Percentiles rank a stretch among this genome's conserved stretches.
These are phyloP conservation scores for Acleris emargana DNA, from an alignment of 2,888 invertebrate species.

Conservation along the genomic window DNA sequence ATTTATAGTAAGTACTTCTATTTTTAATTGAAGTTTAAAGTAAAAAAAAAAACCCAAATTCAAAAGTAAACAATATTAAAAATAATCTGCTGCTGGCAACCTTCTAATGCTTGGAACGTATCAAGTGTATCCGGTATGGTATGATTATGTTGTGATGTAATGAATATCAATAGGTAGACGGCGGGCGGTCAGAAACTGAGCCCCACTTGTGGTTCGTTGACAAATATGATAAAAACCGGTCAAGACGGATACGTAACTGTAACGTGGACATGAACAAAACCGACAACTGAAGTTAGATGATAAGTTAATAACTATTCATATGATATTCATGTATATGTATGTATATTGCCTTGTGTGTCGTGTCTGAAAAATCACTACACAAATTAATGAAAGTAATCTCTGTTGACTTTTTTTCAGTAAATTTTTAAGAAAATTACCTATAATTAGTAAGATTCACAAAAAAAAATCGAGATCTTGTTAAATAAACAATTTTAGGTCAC, in stretches of 20 bases:
- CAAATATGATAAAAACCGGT: conserved; percentile 42
- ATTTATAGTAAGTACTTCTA: too few relatives aligned
- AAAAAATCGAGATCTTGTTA: too few relatives aligned
- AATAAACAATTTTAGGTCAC: too few relatives aligned
- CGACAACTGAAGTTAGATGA: conserved; percentile 7
- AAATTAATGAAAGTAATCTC: too few relatives aligned
- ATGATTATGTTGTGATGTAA: conserved; percentile 66
- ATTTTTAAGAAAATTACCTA: too few relatives aligned
- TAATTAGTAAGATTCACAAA: too few relatives aligned
- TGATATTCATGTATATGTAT: too few relatives aligned
- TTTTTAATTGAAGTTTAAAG: background rate
- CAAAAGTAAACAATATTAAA: conserved; percentile 45
- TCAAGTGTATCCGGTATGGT: conserved; percentile 71
- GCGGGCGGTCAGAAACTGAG: conserved; percentile 45
- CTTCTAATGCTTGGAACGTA: too few relatives aligned
- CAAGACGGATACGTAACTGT: conserved; percentile 41
- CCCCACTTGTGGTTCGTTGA: conserved; percentile 46
- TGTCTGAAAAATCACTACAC: too few relatives aligned
- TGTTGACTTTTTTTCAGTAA: too few relatives aligned
- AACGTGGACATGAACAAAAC: conserved; percentile 23
- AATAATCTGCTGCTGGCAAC: conserved; percentile 51
- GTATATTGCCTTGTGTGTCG: too few relatives aligned
- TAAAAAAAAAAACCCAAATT: conserved; percentile 27
- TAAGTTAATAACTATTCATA: background rate
- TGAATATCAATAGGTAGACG: conserved; percentile 55